Percentiles rank a stretch among this genome's conserved stretches.
phyloP scores from a whole-genome alignment of 2,113 vertebrate genomes.

The Actinemys pallida region DNA sequence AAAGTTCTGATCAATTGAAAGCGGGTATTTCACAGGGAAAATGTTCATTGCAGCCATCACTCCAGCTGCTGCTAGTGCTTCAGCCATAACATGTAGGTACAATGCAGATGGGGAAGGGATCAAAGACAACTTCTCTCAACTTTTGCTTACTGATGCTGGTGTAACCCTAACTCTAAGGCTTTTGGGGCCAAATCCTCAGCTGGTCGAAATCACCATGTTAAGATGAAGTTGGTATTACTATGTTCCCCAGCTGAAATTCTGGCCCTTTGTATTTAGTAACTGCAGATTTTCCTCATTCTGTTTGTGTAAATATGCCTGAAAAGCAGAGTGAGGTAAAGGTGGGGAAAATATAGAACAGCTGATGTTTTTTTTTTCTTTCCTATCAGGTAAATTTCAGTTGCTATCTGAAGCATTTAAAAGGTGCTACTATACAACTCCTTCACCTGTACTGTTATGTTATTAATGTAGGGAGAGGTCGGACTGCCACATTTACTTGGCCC shows the following conservation, averaged over 20 bases:
- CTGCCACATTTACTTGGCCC: background rate
- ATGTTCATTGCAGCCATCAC: background rate
- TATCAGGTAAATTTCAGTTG: background rate
- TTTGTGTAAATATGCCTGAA: background rate
- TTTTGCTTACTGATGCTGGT: background rate
- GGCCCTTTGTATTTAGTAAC: background rate
- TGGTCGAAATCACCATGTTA: rapidly evolving
- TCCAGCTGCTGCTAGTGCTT: rapidly evolving
- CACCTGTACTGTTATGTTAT: too few species aligned
- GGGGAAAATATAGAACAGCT: background rate
- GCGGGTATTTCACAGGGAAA: background rate
- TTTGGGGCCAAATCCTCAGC: background rate
- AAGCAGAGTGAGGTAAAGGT: background rate
- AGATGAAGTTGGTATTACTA: background rate
- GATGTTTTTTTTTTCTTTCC: rapidly evolving
- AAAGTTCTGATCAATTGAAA: background rate
- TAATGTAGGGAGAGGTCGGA: background rate
- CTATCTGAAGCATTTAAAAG: background rate
- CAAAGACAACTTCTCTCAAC: background rate
- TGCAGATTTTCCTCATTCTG: background rate
- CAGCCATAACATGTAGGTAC: background rate
- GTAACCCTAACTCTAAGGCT: background rate
- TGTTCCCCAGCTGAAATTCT: background rate
- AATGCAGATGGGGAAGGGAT: background rate
- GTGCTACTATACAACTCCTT: background rate